Evolutionary conservation across 2,888 invertebrate species (phyloP), one percentile per base, ranked within the genome.

Genomic region (Athripsodes cinereus): DNA sequence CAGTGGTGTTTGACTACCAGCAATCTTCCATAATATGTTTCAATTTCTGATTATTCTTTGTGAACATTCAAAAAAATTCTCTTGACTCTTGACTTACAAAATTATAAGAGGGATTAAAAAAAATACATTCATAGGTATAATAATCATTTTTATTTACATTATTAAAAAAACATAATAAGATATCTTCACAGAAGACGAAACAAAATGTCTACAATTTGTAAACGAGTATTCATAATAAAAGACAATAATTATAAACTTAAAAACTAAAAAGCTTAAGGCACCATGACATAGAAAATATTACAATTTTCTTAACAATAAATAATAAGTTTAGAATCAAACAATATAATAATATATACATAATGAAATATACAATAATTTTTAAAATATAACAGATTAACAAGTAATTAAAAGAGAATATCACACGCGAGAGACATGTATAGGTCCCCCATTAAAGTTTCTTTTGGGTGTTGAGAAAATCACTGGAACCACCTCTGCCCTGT

Each of bases 401-500:
- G 18, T 22, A 40, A 16, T 35, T 34, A n/a, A 26, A 16, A 31
- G 26, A 40, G 18, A 2, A 50, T 46, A 51, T 74, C 69, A 79
- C 55, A 79, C 79, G 52, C 76, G 68, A 20, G 78, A 78, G 55
- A 78, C 74, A 65, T 73, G 76, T 18, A 77, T 65, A 11, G 78
- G 76, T 62, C 78, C 66, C 68, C 59, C 55, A 40, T 58, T 58
- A 22, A 61, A 60, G 18, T 61, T 59, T 52, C 63, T 59, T 22
- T 61, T 63, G 11, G 63, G 63, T 54, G 61, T 59, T n/a, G 59
- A 52, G 31, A 63, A 19, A n/a, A 61, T 55, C 1, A 59, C 58
- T 21, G 59, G 63, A 19, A 56, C 59, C 5, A 54, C 52, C 48
- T 61, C 70, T 70, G 64, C 72, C 71, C 10, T 71, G 70, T 22